Percentiles rank a stretch among this genome's conserved stretches.
These are phyloP conservation scores for Stramonita haemastoma DNA, from an alignment of 2,888 invertebrate species.

Conservation along the genomic window DNA sequence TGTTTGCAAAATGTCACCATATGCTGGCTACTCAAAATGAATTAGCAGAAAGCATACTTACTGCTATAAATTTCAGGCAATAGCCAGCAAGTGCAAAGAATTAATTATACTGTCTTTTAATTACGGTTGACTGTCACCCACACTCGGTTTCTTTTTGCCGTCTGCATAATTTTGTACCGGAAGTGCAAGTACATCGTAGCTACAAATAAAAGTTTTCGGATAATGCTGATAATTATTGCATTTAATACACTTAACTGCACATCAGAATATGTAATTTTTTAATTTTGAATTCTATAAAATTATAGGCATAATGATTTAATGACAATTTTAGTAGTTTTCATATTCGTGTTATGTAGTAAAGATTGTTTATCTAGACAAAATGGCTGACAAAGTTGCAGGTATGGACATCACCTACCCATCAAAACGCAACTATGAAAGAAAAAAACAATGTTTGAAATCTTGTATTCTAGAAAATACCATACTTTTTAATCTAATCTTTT, in stretches of 20 bases:
- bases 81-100: not conserved
- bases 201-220: no score
- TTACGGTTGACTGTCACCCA: not conserved
- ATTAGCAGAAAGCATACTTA: not conserved
- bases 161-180: conserved; percentile 32
- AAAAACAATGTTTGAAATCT: no score
- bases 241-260: no score
- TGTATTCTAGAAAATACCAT: no score
- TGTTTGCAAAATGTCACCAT: not conserved
- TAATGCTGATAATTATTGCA: no score
- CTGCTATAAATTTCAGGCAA: no score
- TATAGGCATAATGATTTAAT: no score
- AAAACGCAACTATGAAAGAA: not conserved
- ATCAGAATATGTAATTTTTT: no score
- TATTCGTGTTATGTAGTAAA: not conserved
- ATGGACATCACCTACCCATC: not conserved
- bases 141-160: conserved; percentile 4
- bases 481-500: no score
- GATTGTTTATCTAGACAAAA: not conserved
- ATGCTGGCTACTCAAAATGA: not conserved
- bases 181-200: not conserved
- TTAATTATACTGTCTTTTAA: not conserved
- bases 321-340: no score
- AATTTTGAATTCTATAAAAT: no score
- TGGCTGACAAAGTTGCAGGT: conserved; percentile 17